phyloP scores from a whole-genome alignment of 2,113 vertebrate species.

The Istiophorus platypterus region DNA sequence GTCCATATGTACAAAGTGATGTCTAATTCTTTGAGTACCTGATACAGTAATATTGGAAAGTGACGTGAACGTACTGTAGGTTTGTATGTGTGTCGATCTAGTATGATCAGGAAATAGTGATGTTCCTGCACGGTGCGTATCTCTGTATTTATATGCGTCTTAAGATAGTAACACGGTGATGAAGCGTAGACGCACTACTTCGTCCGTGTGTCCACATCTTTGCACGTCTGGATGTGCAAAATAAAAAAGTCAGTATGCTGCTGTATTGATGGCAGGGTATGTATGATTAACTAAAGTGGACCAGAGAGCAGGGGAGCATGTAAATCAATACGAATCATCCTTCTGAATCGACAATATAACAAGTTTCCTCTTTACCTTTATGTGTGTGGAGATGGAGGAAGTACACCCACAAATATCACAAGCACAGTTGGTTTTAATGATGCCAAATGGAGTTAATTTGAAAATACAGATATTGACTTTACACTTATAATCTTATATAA shows the following conservation, averaged over 20 bases:
- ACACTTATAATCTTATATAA: neutral
- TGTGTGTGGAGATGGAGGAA: neutral
- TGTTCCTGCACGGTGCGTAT: neutral
- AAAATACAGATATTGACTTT: neutral
- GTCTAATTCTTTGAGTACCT: neutral
- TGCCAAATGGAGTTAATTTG: neutral
- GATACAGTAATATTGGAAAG: neutral
- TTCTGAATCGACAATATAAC: neutral
- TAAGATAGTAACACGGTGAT: neutral
- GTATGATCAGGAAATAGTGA: neutral
- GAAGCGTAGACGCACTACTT: neutral
- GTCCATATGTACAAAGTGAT: neutral
- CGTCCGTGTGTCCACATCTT: neutral
- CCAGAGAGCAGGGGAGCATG: neutral
- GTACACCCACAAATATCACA: neutral
- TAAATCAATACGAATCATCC: constrained; percentile 31
- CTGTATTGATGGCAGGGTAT: neutral
- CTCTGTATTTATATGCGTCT: neutral
- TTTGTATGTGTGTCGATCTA: neutral
- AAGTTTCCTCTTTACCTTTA: constrained; percentile 6
- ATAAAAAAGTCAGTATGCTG: neutral
- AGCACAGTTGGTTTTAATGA: neutral
- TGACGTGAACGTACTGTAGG: neutral
- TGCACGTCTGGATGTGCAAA: neutral
- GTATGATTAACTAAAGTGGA: neutral